Evolutionary conservation across 2,113 vertebrate species (phyloP), one percentile per base, ranked within the genome.

Genomic region (Rhadina sibilatrix): DNA sequence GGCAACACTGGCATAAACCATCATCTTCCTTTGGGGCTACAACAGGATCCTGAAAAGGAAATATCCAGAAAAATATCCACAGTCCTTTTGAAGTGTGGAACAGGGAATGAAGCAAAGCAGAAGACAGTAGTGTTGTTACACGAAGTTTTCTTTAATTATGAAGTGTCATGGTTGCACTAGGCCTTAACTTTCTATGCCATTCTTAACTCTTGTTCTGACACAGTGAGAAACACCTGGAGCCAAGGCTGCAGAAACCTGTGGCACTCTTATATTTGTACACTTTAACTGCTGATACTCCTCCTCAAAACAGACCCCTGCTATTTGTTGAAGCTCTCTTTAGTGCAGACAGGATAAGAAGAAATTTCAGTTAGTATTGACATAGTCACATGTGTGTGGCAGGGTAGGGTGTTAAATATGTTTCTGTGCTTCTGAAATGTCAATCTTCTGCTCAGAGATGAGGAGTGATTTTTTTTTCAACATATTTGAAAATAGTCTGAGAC

Each of bases 381-480:
- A 4, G 2, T 63, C 50, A 53, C n/a, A 17, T 15, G 15, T 21
- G 17, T 19, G 25, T 71, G 40, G 40, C 75, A 82, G 23, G 44
- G 35, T 21, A 68, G 31, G 37, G 28, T 1, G 0, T 47, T 89
- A 31, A 72, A 30, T 4, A 11, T 72, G 53, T 42, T 88, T 63
- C 53, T 20, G 4, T 59, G 30, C 30, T 12, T 59, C 92, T 94
- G 54, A 92, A 93, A 96, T 81, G 87, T 92, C 56, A 33, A 33
- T 63, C 80, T 54, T 83, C 60, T 0, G 2, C 52, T 59, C 47
- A 20, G 17, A 57, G 11, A 24, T 7, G 35, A 69, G 44, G 33
- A 94, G 38, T 17, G 49, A 28, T 44, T 83, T 60, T 85, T 47
- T 74, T 82, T 86, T 64, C 31, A 88, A 37, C 22, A 2, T 49